Conservation (phyloP, 1,140 invertebrate genomes). For the Mamestra configurata region DNA sequence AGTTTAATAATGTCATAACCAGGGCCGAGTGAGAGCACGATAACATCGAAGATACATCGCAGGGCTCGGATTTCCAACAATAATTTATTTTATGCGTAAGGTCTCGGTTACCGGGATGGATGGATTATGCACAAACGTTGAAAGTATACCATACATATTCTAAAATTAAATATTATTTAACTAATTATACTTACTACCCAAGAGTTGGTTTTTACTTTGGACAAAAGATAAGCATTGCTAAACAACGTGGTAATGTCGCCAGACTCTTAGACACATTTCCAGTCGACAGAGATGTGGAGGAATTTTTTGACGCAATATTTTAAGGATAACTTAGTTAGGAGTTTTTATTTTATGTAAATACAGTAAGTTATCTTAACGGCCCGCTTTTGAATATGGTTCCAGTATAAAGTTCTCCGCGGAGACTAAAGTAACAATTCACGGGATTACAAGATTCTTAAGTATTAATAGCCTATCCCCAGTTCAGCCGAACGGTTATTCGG, state of each 20-base stretch:
- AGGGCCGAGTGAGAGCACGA: conserved; percentile 63
- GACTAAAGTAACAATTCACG: conserved; percentile 20
- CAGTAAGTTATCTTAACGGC: too few relatives aligned
- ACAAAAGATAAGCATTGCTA: too few relatives aligned
- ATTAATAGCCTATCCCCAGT: conserved; percentile 29
- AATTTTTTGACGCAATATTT: too few relatives aligned
- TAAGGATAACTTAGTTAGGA: too few relatives aligned
- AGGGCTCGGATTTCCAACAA: conserved; percentile 69
- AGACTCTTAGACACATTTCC: too few relatives aligned
- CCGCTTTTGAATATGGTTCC: not conserved
- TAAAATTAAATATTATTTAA: not conserved
- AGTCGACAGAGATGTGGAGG: too few relatives aligned
- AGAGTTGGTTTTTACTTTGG: too few relatives aligned
- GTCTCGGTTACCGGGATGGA: conserved; percentile 60
- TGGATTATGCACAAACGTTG: conserved; percentile 61
- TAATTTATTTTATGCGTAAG: conserved; percentile 76
- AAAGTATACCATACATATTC: conserved; percentile 58
- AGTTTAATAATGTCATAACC: conserved; percentile 72
- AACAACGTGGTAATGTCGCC: too few relatives aligned
- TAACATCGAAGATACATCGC: conserved; percentile 75
- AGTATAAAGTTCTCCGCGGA: not conserved
- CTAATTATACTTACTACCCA: too few relatives aligned
- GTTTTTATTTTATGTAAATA: too few relatives aligned
- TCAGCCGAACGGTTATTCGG: conserved; percentile 32
- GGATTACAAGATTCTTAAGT: conserved; percentile 42